A percentile compares a stretch with the other conserved stretches of the same genome.
Conservation (phyloP, 1,140 invertebrate genomes). For the Drosophila parabipectinata region DNA sequence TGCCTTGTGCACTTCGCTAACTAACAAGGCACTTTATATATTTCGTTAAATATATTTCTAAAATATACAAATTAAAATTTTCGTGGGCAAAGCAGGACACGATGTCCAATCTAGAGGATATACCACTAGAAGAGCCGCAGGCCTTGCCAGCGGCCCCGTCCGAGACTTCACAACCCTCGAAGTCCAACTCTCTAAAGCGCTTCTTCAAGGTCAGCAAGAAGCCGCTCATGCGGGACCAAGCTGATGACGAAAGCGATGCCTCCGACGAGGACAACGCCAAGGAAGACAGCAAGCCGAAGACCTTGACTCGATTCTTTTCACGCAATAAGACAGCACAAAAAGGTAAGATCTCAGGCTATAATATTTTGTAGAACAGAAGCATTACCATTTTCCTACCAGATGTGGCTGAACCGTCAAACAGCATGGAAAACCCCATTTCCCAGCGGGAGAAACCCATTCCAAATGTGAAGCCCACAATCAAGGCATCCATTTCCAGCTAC, state of each 20-base stretch:
- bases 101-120: conserved; percentile 63
- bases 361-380: not conserved
- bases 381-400: conserved; percentile 9
- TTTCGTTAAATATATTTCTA: conserved; percentile 52
- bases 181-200: conserved; percentile 52
- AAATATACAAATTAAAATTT: conserved; percentile 47
- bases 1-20: not conserved
- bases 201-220: conserved; percentile 67
- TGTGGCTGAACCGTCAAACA: not conserved
- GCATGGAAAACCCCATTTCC: not conserved
- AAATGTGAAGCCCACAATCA: conserved; percentile 42
- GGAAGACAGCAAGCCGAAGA: conserved; percentile 17
- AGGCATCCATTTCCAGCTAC: conserved; percentile 53
- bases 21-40: conserved; percentile 44
- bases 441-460: conserved; percentile 18
- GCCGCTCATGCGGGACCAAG: not conserved
- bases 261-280: conserved; percentile 19
- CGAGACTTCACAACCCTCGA: conserved; percentile 4
- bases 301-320: conserved; percentile 36
- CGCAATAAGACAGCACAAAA: conserved; percentile 22
- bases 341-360: conserved; percentile 19
- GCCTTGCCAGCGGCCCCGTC: conserved; percentile 11
- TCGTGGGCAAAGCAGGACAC: conserved; percentile 29
- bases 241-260: conserved; percentile 15
- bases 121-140: conserved; percentile 42